These are phyloP conservation scores for Galbula dea DNA, from an alignment of 2,113 vertebrate genomes.

Conservation along the genomic window DNA sequence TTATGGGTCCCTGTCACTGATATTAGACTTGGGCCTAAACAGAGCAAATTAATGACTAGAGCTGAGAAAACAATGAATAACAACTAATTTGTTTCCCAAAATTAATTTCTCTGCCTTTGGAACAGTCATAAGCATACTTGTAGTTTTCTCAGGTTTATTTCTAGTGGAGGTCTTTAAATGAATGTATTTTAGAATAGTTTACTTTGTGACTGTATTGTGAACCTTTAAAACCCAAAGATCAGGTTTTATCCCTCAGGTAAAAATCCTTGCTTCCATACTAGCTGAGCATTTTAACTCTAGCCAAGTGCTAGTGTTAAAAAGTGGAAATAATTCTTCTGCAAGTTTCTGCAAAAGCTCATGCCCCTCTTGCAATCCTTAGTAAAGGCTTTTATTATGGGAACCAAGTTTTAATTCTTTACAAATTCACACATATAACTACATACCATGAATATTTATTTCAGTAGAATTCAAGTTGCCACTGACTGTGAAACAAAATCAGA, in stretches of 20 bases:
- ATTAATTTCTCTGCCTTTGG: background rate
- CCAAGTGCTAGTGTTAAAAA: background rate
- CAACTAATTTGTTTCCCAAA: background rate
- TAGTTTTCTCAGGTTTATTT: background rate
- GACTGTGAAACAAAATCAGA: background rate
- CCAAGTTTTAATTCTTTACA: background rate
- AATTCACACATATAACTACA: background rate
- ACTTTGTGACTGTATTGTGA: background rate
- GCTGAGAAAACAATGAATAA: background rate
- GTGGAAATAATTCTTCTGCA: background rate
- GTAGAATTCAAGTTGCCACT: conserved; percentile 1
- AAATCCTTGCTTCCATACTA: background rate
- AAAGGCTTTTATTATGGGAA: conserved; percentile 4
- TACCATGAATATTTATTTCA: conserved; percentile 22
- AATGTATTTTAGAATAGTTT: background rate
- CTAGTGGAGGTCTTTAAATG: background rate
- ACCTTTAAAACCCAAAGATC: background rate
- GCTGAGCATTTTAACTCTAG: background rate
- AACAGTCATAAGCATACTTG: background rate
- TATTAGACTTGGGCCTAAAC: background rate
- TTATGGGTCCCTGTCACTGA: background rate
- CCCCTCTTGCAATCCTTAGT: background rate
- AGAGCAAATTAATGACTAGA: background rate
- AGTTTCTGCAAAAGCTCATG: background rate
- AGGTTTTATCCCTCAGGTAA: background rate